Evolutionary conservation across 2,888 invertebrate genomes (phyloP), one percentile per base, ranked within the genome.

Genomic region (Ellobium chinense): DNA sequence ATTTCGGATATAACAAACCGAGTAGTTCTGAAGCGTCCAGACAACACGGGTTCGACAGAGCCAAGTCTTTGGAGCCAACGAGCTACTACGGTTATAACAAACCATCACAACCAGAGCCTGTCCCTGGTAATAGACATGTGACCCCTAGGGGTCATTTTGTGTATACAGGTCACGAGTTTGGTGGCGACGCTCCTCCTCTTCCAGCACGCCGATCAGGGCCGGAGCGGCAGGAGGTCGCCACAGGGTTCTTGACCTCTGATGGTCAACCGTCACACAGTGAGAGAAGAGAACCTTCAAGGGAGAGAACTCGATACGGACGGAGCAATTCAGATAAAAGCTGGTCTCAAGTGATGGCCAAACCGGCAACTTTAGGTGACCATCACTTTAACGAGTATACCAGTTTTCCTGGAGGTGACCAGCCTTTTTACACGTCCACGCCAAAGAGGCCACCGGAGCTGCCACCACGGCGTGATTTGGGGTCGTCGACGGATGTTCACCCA

Each of bases 341-440:
- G 63, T 63, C 31, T 14, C 29, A 74, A 1, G 18, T 63, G 2
- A 62, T 46, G 74, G 39, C 62, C n/a, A 62, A 34, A 29, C 65
- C 76, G 24, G 36, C 27, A n/a, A 54, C 29, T 54, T 4, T 14
- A 0, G 66, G 46, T 18, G 24, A 34, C 1, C 46, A 54, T 34
- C 54, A 24, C 29, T 3, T 21, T 31, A 56, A 54, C 34, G 65
- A 65, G 36, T 63, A 76, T 36, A 24, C 63, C 54, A 58, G 37
- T 72, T 72, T 72, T 72, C 36, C 58, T 12, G 7, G 54, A 14
- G 24, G 36, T 27, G 66, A 76, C 14, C 37, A 34, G 34, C 54
- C 56, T 29, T 66, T 76, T 34, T 66, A 65, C 27, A 70, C 78
- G 1, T 78, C 78, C n/a, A 78, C 78, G 24, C 78, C 78, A 31